Base-by-base conservation (phyloP, 2,113 vertebrate species). In the Notothenia rossii region DNA sequence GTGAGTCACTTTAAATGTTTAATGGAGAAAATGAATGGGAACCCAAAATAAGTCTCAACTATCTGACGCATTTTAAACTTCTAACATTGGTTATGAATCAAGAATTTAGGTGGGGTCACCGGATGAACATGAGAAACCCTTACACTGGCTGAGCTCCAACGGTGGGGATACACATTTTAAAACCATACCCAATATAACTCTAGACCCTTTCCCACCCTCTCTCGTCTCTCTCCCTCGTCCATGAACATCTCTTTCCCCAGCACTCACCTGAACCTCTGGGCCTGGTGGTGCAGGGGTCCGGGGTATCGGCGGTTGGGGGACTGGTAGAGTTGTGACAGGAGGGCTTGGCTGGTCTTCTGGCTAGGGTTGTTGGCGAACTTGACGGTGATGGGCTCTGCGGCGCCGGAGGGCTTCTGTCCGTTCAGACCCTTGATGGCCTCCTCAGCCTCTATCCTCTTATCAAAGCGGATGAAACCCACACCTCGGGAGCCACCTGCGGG, bases 291-390 rank as follows among this genome's bases (percentile, higher is more conserved):
- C 59, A 99, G 97, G 40, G 98, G 98, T 56, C 98, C 98, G 3
- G 98, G 98, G 92, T 99, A 99, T 91, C 98, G 97, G 91, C 98
- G 96, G 90, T 97, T 99, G 85, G 98, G 98, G 79, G 98, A 99
- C 94, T 99, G 98, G 95, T 99, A 99, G 79, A 99, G 96, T 93
- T 99, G 98, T 75, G 98, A 99, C 82, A 99, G 97, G 80, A 99
- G 96, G 56, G 98, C 98, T 96, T 99, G 98, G 96, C 98, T 99
- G 94, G 98, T 99, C 95, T 99, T 99, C 97, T 99, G 98, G 94
- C 98, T 99, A 89, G 98, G 98, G 93, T 99, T 99, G 96, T 99
- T 99, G 95, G 98, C 98, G 91, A 99, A 99, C 95, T 99, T 99
- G 94, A 99, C 98, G 75, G 98, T 99, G 94, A 99, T 99, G 86